phyloP scores from a whole-genome alignment of 1,140 invertebrate species.

The Danaus plexippus region DNA sequence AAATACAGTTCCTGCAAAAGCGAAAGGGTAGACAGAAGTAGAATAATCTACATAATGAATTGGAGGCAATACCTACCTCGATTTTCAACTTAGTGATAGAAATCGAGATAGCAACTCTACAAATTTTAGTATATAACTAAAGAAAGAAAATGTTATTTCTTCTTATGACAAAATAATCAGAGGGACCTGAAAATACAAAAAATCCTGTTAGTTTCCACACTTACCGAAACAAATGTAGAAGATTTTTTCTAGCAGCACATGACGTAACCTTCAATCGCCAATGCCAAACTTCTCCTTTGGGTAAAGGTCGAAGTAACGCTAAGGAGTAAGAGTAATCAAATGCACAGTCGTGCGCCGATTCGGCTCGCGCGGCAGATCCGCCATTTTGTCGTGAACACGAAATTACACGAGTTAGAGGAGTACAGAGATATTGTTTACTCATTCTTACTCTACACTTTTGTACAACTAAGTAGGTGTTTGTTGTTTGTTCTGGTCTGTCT shows the following conservation, averaged over 20 bases:
- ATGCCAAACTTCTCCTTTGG: conserved; percentile 8
- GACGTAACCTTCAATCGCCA: too few relatives aligned
- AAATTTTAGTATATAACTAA: conserved; percentile 2
- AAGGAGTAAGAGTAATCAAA: conserved; percentile 28
- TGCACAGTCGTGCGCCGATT: conserved; percentile 22
- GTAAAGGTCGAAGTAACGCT: conserved; percentile 22
- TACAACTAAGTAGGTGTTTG: too few relatives aligned
- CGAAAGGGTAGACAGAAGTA: too few relatives aligned
- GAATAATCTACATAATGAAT: too few relatives aligned
- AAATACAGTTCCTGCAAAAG: too few relatives aligned
- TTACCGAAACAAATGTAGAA: conserved; percentile 19
- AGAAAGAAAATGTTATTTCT: conserved; percentile 2
- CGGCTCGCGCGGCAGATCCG: conserved; percentile 24
- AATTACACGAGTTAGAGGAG: conserved; percentile 35
- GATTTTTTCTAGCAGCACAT: background rate
- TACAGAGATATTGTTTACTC: conserved; percentile 8
- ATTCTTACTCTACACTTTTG: too few relatives aligned
- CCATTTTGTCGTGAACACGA: conserved; percentile 45
- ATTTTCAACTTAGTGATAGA: too few relatives aligned
- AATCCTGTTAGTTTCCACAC: conserved; percentile 9
- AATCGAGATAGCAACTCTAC: too few relatives aligned
- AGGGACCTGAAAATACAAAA: conserved; percentile 18
- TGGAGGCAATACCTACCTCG: too few relatives aligned
- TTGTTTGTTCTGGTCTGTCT: too few relatives aligned
- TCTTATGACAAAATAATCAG: background rate